Evolutionary conservation across 2,888 invertebrate genomes (phyloP).

Genomic region (Dynastes maya): DNA sequence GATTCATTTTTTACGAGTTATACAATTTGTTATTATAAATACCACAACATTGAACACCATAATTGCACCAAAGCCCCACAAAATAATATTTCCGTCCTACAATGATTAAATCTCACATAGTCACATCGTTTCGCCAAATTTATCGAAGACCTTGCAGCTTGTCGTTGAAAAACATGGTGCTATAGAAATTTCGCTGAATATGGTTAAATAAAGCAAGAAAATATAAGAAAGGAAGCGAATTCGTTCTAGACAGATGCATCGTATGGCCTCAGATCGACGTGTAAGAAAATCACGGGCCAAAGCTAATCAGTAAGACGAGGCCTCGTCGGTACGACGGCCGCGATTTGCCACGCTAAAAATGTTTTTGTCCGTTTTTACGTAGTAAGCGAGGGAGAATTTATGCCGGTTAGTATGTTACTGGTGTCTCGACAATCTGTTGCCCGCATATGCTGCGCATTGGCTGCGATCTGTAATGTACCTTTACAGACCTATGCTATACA

Average conservation of each 20-base stretch:
- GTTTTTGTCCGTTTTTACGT: background rate
- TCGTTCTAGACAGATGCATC: constrained; percentile 27
- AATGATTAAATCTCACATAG: no score
- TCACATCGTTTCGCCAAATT: no score
- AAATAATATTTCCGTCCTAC: no score
- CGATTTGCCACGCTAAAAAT: background rate
- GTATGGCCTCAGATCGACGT: background rate
- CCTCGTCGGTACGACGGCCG: background rate
- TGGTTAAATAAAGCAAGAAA: background rate
- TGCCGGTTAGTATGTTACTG: constrained; percentile 27
- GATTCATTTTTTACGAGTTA: no score
- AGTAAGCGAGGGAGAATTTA: background rate
- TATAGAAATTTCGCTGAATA: background rate
- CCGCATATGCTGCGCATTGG: no score
- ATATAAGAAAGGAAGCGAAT: background rate
- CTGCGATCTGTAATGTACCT: background rate
- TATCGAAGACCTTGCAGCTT: no score
- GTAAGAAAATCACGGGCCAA: constrained; percentile 20
- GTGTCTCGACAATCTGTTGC: background rate
- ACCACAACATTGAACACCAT: no score
- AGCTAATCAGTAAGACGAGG: constrained; percentile 17
- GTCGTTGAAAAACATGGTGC: no score
- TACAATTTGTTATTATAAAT: no score
- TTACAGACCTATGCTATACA: no score
- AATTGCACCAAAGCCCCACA: no score